Conservation (phyloP, 2,888 invertebrate genomes). For the Clitarchus hookeri region DNA sequence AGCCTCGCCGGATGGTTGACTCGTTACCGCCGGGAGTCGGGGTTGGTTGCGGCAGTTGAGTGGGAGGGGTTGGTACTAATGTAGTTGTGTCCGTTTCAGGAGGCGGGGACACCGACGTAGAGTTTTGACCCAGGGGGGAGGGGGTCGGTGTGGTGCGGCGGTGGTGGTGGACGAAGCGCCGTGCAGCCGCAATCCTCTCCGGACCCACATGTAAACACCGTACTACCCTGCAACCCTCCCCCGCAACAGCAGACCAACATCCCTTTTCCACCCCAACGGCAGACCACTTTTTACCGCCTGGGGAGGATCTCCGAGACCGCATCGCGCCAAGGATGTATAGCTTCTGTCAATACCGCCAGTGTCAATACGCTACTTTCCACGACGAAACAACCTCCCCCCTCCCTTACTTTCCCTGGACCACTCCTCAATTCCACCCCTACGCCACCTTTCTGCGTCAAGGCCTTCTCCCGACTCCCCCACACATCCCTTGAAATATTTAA, state of each 20-base stretch:
- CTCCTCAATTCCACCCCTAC: neutral
- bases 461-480: neutral
- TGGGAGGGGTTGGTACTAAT: neutral
- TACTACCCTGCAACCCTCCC: neutral
- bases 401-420: neutral
- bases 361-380: neutral
- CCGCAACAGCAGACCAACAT: too few species aligned
- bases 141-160: neutral
- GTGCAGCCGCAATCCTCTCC: neutral
- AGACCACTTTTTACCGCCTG: neutral
- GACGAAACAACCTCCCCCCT: neutral
- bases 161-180: neutral
- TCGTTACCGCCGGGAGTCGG: neutral
- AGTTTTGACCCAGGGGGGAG: neutral
- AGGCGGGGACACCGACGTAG: neutral
- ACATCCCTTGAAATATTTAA: neutral
- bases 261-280: neutral
- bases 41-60: neutral
- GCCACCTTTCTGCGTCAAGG: neutral
- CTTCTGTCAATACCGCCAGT: conserved; percentile 8
- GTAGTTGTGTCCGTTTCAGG: neutral
- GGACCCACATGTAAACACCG: conserved; percentile 14
- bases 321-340: conserved; percentile 14
- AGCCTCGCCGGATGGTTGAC: neutral
- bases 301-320: neutral